Conservation (phyloP, 1,140 invertebrate species). For the Zelostemma sp. region DNA sequence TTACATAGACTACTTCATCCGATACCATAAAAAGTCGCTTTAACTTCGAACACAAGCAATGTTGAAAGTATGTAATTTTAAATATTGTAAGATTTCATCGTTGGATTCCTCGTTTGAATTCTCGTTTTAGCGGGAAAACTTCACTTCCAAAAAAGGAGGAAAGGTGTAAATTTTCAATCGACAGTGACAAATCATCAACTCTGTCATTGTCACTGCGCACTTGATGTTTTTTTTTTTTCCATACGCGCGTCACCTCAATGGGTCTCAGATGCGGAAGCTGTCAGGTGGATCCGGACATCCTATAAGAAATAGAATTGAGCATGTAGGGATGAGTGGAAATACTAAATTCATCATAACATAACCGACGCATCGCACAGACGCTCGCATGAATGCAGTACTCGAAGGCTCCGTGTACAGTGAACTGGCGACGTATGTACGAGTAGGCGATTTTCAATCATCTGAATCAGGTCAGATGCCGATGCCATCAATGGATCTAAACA, state of each 20-base stretch:
- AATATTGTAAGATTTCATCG: no score
- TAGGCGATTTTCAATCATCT: slow-evolving; percentile 45
- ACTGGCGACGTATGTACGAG: slow-evolving; percentile 36
- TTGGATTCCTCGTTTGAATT: no score
- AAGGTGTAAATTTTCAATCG: no score
- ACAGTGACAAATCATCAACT: no score
- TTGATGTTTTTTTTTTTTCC: no score
- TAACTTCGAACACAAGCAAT: no score
- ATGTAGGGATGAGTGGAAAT: slow-evolving; percentile 37
- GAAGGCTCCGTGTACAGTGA: slow-evolving; percentile 12
- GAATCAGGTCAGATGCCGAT: slow-evolving; percentile 36
- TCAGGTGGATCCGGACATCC: neutral
- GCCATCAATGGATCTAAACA: slow-evolving; percentile 37
- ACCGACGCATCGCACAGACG: slow-evolving; percentile 36
- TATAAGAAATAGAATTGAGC: slow-evolving; percentile 35
- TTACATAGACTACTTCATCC: neutral
- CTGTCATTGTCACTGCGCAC: no score
- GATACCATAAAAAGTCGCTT: no score
- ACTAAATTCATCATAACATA: slow-evolving; percentile 45
- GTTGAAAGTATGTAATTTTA: no score
- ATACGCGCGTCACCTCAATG: neutral
- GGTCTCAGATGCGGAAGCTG: neutral
- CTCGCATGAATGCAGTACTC: slow-evolving; percentile 42
- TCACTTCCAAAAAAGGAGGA: no score
- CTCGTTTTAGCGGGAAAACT: no score